Conservation (phyloP, 2,113 vertebrate genomes). For the Eptatretus burgeri region DNA sequence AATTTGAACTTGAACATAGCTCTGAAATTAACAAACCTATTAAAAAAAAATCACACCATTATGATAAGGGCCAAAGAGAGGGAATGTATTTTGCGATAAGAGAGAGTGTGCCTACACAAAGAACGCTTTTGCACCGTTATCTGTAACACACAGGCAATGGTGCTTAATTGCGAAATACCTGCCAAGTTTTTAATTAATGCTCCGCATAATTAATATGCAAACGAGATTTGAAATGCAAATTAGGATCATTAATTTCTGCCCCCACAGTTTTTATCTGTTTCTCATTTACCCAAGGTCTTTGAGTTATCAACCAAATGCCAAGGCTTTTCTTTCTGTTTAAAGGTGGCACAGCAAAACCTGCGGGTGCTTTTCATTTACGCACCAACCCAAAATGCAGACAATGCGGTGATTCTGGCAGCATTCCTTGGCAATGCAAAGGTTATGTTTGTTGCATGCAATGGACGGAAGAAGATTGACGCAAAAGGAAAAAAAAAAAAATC, state of each 20-base stretch:
- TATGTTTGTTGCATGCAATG: no score
- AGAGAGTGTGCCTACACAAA: background rate
- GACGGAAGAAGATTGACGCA: no score
- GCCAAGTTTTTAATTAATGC: constrained; percentile 6
- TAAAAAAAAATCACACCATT: constrained; percentile 6
- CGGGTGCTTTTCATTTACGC: no score
- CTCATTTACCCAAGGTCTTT: constrained; percentile 6
- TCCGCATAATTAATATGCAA: constrained; percentile 6
- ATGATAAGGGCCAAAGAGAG: constrained; percentile 3
- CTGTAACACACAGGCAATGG: constrained; percentile 4
- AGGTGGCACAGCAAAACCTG: background rate
- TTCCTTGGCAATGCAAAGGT: no score
- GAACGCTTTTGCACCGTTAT: background rate
- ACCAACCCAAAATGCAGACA: no score
- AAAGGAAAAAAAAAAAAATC: no score
- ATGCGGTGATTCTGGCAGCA: no score
- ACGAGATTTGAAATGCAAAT: constrained; percentile 6
- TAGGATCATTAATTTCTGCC: constrained; percentile 2
- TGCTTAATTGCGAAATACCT: constrained; percentile 6
- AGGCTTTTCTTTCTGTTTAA: constrained; percentile 4
- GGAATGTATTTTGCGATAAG: constrained; percentile 6
- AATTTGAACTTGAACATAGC: constrained; percentile 4
- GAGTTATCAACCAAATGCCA: constrained; percentile 5
- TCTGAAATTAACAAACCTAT: constrained; percentile 6
- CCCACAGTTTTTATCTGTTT: constrained; percentile 6